Evolutionary conservation across 1,140 invertebrate species (phyloP), one percentile per base, ranked within the genome.

Genomic region (Ceratina australensis): DNA sequence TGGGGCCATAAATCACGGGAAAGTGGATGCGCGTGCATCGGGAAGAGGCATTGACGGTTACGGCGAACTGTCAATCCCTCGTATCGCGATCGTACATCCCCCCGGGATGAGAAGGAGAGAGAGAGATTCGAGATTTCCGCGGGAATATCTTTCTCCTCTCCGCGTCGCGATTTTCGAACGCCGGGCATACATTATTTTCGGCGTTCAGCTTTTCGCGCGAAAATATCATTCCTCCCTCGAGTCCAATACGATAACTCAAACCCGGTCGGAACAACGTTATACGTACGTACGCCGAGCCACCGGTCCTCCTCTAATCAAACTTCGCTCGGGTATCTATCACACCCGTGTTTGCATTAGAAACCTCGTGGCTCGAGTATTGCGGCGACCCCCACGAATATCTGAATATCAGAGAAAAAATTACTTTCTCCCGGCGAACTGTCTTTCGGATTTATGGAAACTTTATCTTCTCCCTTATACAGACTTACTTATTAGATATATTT

Each of bases 221-320:
- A 85, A 84, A 84, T 76, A 85, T 75, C 82, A 78, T 79, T 81
- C 75, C 47, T 84, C 83, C 83, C 83, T 57, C 63, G 83, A 80
- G 83, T 72, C 79, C 82, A 79, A 85, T 85, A 77, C 83, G 79
- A 85, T 85, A 85, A 85, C 82, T 85, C 83, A 85, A 75, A 28
- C 56, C 26, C 22, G 42, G 13, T 60, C 10, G 54, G n/a, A 77
- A 71, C 67, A 71, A 71, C 64, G 72, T 75, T 75, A 57, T 54
- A 47, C 56, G 33, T 42, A 42, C 10, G 33, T 42, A 42, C 33
- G 33, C 5, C 7, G 33, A 10, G 33, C 33, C 33, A 5, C 33
- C 5, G 33, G 7, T 33, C 33, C 33, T 42, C 33, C 33, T 42
- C 33, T 42, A 42, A 42, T 42, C 33, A 42, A 42, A 42, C 33